These are phyloP conservation scores for Taenaris catops DNA, from an alignment of 2,888 invertebrate genomes.

Conservation along the genomic window DNA sequence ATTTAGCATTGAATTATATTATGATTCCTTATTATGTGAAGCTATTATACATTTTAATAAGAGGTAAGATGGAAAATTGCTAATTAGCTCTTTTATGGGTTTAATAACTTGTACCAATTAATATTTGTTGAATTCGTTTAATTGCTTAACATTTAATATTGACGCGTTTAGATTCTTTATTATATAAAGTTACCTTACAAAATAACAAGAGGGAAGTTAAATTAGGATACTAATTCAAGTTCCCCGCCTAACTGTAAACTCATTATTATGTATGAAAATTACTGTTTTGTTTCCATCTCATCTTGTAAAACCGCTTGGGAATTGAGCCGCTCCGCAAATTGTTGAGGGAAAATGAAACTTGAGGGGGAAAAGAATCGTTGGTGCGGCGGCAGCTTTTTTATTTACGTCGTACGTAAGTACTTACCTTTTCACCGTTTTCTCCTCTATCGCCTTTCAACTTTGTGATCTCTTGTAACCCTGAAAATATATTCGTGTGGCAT, in stretches of 20 bases:
- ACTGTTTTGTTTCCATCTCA: constrained; percentile 19
- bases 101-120: no score
- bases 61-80: no score
- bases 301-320: constrained; percentile 16
- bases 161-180: no score
- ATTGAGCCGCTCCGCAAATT: constrained; percentile 17
- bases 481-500: constrained; percentile 37
- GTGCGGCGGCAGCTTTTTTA: constrained; percentile 14
- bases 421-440: constrained; percentile 68
- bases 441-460: constrained; percentile 44
- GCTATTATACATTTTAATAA: no score
- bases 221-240: constrained; percentile 9
- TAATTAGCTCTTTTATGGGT: no score
- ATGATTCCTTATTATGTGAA: no score
- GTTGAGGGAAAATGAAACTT: constrained; percentile 15
- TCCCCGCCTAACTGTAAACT: constrained; percentile 10
- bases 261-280: constrained; percentile 22
- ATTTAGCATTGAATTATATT: no score
- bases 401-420: constrained; percentile 29
- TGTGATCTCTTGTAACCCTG: constrained; percentile 47
- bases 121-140: no score
- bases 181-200: background rate
- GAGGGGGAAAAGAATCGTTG: constrained; percentile 12
- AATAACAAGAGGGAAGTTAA: constrained; percentile 1
- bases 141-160: no score